Conservation (phyloP, 2,888 invertebrate species). For the Macrophya annulata region DNA sequence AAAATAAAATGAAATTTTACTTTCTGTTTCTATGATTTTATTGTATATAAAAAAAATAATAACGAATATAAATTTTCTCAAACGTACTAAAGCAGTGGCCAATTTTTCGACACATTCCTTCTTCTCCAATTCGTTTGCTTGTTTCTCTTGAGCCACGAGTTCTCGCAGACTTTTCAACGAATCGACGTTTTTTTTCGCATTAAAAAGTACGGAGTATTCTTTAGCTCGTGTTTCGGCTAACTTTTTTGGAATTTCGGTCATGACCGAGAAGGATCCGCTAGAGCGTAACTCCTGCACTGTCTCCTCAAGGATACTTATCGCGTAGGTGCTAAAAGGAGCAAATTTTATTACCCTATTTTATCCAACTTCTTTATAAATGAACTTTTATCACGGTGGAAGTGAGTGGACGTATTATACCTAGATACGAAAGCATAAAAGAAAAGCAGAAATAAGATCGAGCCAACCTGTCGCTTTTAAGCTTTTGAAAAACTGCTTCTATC, state of each 20-base stretch:
- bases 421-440: not conserved
- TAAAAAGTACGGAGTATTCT: slow-evolving; percentile 24
- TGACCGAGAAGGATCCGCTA: slow-evolving; percentile 33
- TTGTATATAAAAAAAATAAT: not conserved
- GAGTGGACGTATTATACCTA: not conserved
- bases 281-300: slow-evolving; percentile 41
- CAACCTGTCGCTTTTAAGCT: slow-evolving; percentile 49
- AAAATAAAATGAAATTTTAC: not conserved
- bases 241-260: slow-evolving; percentile 9
- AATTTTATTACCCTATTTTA: slow-evolving; percentile 15
- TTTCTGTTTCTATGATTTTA: not conserved
- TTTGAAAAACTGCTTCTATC: slow-evolving; percentile 44
- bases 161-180: slow-evolving; percentile 23
- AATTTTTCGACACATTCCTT: slow-evolving; percentile 32
- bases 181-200: slow-evolving; percentile 33
- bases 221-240: not conserved
- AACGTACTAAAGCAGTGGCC: slow-evolving; percentile 24
- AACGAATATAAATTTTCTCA: not conserved
- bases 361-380: slow-evolving; percentile 5
- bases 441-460: not conserved
- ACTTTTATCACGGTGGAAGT: not conserved
- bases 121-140: slow-evolving; percentile 33
- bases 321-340: slow-evolving; percentile 21
- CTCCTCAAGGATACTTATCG: slow-evolving; percentile 37
- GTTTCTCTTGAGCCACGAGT: slow-evolving; percentile 38